Evolutionary conservation across 2,797 vertebrate species (phyloP), one percentile per base, ranked within the genome.

Genomic region (Notolabrus celidotus): DNA sequence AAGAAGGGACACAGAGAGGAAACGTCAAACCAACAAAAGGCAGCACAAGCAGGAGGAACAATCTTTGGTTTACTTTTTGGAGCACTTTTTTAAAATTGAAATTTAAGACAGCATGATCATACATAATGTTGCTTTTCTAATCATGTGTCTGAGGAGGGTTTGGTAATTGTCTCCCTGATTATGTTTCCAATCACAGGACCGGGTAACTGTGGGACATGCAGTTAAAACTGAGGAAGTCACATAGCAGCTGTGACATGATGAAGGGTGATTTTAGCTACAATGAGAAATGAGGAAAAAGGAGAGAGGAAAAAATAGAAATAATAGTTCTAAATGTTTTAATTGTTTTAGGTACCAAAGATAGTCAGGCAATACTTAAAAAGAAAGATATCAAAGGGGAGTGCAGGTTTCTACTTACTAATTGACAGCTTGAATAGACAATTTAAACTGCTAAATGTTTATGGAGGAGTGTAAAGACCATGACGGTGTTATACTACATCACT

Each of bases 101-200:
- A 51, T 56, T 50, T 54, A 22, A 43, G 39, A 29, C 59, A 29
- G 43, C 42, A 54, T 69, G 69, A 77, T 67, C 58, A 70, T 77
- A 74, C 61, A 68, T 81, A 14, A 31, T 51, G 29, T 10, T 59
- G 43, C 61, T 75, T 79, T 53, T 34, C 50, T 75, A 67, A 84
- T 80, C 57, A 79, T 77, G 25, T 59, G 50, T 71, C 60, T 36
- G 43, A 52, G 19, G 72, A 60, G 31, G 70, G 58, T 45, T 70
- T 16, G 54, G 23, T 68, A 49, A 79, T 85, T 74, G 68, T 80
- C 77, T 41, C 50, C 77, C 38, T 52, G 41, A 63, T 63, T 83
- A 56, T 52, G 25, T 80, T 74, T 41, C 41, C 60, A 61, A 39
- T 84, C 58, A 69, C n/a, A 41, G 71, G 34, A 31, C 50, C 5